Evolutionary conservation across 2,888 invertebrate genomes (phyloP), one percentile per base, ranked within the genome.

Genomic region (Seladonia tumulorum): DNA sequence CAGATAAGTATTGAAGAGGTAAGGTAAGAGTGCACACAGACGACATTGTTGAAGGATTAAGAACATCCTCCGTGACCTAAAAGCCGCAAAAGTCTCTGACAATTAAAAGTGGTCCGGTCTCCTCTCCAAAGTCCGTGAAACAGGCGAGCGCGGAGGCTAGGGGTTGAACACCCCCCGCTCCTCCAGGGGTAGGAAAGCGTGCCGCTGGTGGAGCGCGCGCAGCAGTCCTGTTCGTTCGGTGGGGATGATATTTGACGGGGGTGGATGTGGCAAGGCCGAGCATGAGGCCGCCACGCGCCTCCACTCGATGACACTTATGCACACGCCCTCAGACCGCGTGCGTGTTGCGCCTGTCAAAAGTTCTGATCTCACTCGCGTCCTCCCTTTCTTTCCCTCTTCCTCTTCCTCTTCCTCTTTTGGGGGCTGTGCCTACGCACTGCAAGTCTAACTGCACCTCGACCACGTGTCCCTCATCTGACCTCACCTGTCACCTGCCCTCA

Each of bases 201-300:
- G 81, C 74, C 79, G 76, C 83, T 88, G 39, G 75, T 35, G 72
- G 74, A 81, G 80, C 83, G 79, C 89, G 90, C 90, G 90, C 90
- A 90, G 35, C 83, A 49, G 70, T 57, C 76, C 71, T 82, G 57
- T 29, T 8, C 74, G 68, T 0, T 49, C 81, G 89, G 90, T 85
- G 90, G 89, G 90, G 90, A 78, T 83, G 90, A 85, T 29, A 73
- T 88, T 87, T 79, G 86, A 82, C 82, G 86, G 85, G 88, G 90
- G 87, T 90, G 89, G 89, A 72, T 84, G 82, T 53, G 76, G 83
- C 83, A 63, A 85, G 85, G 87, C 85, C 82, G 86, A 88, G 89
- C 94, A 93, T 92, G 94, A 94, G 93, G 92, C 88, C 84, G 91
- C 90, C 94, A 93, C 94, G 94, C 94, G 93, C 91, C 87, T 90